These are phyloP conservation scores for Heterodera carotae DNA, from an alignment of 1,140 invertebrate species.

Conservation along the genomic window DNA sequence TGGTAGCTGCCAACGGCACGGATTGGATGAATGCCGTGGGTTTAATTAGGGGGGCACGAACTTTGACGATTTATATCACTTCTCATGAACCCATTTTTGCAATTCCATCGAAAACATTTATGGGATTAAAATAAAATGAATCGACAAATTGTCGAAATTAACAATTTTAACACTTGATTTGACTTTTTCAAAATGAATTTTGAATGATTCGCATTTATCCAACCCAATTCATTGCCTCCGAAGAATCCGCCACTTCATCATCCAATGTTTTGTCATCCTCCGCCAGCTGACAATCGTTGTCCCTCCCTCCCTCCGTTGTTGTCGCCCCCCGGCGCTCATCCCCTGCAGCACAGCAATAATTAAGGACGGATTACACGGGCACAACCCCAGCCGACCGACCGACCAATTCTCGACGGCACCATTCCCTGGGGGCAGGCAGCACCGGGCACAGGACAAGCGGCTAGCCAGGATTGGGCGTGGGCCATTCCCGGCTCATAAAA, in stretches of 20 bases:
- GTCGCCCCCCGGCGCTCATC: background rate
- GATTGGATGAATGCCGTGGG: no score
- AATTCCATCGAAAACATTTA: no score
- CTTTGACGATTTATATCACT: no score
- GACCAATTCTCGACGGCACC: conserved; percentile 1
- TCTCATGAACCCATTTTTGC: no score
- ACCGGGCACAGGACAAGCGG: background rate
- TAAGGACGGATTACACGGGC: conserved; percentile 3
- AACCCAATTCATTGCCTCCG: background rate
- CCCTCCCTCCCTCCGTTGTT: no score
- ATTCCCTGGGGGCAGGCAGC: conserved; percentile 2
- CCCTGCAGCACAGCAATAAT: background rate
- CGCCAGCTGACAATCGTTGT: background rate
- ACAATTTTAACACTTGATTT: background rate
- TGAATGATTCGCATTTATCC: background rate
- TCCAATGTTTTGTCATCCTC: background rate
- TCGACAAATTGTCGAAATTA: no score
- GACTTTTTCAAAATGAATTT: background rate
- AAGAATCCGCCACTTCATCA: background rate
- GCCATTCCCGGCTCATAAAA: background rate
- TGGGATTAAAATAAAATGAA: no score
- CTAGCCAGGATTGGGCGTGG: background rate
- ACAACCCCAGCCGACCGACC: background rate
- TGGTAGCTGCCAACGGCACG: no score
- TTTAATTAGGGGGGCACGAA: no score